Evolutionary conservation across 2,797 vertebrate genomes (phyloP).

Genomic region (Apodemus agrarius): DNA sequence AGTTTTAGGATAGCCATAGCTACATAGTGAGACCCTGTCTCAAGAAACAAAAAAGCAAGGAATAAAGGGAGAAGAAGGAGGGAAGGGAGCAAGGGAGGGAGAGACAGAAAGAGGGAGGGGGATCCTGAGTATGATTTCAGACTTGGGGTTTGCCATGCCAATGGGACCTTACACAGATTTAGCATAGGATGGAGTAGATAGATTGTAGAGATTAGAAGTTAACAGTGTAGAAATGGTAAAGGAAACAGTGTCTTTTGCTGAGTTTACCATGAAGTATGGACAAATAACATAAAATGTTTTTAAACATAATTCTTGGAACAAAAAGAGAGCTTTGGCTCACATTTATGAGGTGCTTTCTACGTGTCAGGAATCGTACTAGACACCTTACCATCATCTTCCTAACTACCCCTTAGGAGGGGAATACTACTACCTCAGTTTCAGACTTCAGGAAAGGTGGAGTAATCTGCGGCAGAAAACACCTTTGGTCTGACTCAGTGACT

Average conservation of each 20-base stretch:
- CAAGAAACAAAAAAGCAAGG: not conserved
- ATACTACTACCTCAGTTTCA: conserved; percentile 46
- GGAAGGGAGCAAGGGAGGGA: not conserved
- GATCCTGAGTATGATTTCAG: not conserved
- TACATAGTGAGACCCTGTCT: not conserved
- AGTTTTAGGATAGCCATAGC: not conserved
- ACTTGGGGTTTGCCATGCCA: not conserved
- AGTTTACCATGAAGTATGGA: not conserved
- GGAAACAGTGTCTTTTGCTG: not conserved
- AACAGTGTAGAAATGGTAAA: not conserved
- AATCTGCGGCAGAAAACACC: conserved; percentile 6
- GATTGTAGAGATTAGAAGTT: not conserved
- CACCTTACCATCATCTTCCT: not conserved
- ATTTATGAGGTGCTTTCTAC: not conserved
- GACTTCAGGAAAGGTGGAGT: not conserved
- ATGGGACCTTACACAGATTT: not conserved
- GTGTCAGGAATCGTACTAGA: not conserved
- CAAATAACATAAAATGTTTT: conserved; percentile 1
- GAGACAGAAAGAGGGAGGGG: not conserved
- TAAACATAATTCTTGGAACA: conserved; percentile 23
- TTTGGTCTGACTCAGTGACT: not conserved
- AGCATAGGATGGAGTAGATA: not conserved
- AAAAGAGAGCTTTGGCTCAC: not conserved
- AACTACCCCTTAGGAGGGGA: not conserved
- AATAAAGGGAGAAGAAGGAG: rapidly evolving